Conservation (phyloP, 2,113 vertebrate species). For the Gracilinanus agilis region DNA sequence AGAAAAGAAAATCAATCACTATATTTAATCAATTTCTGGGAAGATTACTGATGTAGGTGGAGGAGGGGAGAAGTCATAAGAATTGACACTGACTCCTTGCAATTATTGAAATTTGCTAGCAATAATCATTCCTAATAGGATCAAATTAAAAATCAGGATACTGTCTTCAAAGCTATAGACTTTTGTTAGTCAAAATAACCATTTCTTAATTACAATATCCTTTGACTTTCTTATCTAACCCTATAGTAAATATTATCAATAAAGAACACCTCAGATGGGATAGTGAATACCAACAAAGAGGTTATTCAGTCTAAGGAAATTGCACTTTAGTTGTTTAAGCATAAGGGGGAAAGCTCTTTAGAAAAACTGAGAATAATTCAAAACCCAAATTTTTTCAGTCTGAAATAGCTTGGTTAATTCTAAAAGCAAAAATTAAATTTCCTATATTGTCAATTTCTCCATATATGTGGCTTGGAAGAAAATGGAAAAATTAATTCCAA, state of each 20-base stretch:
- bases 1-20: slow-evolving; percentile 48
- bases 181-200: slow-evolving; percentile 27
- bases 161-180: slow-evolving; percentile 52
- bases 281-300: slow-evolving; percentile 7
- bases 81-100: slow-evolving; percentile 44
- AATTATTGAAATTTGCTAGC: slow-evolving; percentile 21
- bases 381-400: neutral
- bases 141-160: slow-evolving; percentile 52
- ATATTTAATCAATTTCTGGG: slow-evolving; percentile 59
- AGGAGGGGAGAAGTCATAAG: neutral
- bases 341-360: neutral
- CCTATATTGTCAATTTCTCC: neutral
- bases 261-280: fast-evolving
- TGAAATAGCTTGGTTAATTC: neutral
- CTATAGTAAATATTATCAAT: slow-evolving; percentile 43
- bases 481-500: no score
- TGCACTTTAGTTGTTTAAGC: neutral
- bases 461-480: neutral
- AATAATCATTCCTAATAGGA: slow-evolving; percentile 46
- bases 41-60: slow-evolving; percentile 15
- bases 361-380: neutral
- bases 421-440: neutral
- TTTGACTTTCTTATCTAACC: slow-evolving; percentile 24
- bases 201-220: slow-evolving; percentile 56
- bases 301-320: slow-evolving; percentile 12